Evolutionary conservation across 2,113 vertebrate species (phyloP), one percentile per base, ranked within the genome.

Genomic region (Tauraco erythrolophus): DNA sequence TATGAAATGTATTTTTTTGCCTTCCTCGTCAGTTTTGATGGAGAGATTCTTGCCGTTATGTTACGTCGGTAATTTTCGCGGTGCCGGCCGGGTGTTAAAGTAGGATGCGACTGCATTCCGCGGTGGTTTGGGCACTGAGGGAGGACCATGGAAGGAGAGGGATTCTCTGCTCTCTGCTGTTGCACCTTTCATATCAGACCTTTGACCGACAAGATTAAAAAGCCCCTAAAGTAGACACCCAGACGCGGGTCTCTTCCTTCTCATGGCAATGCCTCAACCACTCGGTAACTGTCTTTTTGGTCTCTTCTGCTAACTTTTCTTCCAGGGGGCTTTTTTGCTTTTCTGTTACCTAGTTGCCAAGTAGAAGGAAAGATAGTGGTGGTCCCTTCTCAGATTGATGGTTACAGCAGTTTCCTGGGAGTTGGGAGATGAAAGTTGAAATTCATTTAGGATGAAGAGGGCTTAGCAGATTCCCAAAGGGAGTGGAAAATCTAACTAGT

Each of bases 381-480:
- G 77, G 66, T 81, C 58, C 31, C n/a, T 80, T 77, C 79, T 61
- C 83, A 68, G 80, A 33, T 16, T 56, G 51, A 7, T 78, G 89
- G 69, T 69, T 79, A 19, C 70, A 69, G 78, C 53, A 69, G 45
- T 71, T 87, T 68, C 87, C 65, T 76, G 84, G 57, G 86, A 95
- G 68, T 15, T 87, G 83, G 71, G 23, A 91, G 56, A 89, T 94
- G 60, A 78, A 97, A 91, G 91, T 35, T 89, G 64, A 66, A 87
- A 89, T 60, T 92, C 31, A 19, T 89, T 92, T 81, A 68, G 84
- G 80, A 84, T 78, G 65, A 93, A 35, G n/a, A 84, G 53, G 51
- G 43, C 17, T 75, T 60, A 82, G 69, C 65, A 68, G 74, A 19
- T 81, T 89, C 80, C 69, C 69, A 82, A 39, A 35, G 60, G 77